phyloP scores from a whole-genome alignment of 2,888 invertebrate species.

The Metalampra italica region DNA sequence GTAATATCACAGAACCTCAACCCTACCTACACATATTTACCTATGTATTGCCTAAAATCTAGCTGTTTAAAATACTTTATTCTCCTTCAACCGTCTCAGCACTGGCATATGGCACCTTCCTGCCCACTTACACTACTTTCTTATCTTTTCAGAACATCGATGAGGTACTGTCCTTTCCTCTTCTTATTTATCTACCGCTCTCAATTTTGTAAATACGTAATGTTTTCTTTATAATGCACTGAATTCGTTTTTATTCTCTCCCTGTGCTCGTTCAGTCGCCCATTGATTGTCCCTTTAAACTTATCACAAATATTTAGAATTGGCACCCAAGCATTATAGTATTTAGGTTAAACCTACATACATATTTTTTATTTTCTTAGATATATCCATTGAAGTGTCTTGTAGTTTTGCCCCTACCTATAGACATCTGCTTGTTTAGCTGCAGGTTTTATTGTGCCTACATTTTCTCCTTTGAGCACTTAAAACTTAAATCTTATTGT shows the following conservation, averaged over 20 bases:
- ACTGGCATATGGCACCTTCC: slow-evolving; percentile 60
- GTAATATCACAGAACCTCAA: too few species aligned
- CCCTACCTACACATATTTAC: neutral
- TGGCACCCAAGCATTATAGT: too few species aligned
- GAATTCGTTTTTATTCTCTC: slow-evolving; percentile 25
- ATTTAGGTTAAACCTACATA: slow-evolving; percentile 19
- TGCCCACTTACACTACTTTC: slow-evolving; percentile 70
- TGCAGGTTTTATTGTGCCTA: too few species aligned
- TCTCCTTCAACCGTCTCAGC: slow-evolving; percentile 26
- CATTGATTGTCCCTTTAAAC: slow-evolving; percentile 22
- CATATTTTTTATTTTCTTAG: slow-evolving; percentile 11
- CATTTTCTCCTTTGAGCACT: too few species aligned
- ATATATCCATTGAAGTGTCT: slow-evolving; percentile 13
- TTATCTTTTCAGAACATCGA: slow-evolving; percentile 80
- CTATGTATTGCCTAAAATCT: neutral
- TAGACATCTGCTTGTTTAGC: too few species aligned
- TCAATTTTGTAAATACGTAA: slow-evolving; percentile 41
- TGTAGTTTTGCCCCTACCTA: slow-evolving; percentile 17
- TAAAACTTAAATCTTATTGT: too few species aligned
- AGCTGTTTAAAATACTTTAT: slow-evolving; percentile 3
- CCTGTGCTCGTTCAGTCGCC: slow-evolving; percentile 30
- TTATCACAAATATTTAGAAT: too few species aligned
- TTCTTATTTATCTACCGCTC: slow-evolving; percentile 53
- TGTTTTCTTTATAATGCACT: slow-evolving; percentile 53
- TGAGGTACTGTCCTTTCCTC: slow-evolving; percentile 77